Conservation (phyloP, 1,140 invertebrate species). For the Eupeodes corollae region DNA sequence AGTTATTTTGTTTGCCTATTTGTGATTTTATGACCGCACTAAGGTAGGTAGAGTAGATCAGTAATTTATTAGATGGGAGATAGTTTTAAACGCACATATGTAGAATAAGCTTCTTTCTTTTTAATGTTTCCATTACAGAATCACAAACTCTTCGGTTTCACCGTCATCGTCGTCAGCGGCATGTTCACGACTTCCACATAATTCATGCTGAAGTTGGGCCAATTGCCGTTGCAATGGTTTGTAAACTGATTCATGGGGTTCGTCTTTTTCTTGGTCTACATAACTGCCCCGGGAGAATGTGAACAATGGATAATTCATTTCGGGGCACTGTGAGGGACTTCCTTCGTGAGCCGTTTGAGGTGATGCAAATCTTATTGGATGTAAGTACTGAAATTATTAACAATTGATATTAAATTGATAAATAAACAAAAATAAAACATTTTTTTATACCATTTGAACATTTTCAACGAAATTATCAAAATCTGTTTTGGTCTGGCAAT, state of each 20-base stretch:
- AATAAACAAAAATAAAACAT: slow-evolving; percentile 1
- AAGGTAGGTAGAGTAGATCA: slow-evolving; percentile 1
- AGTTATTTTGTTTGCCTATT: no score
- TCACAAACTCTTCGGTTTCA: slow-evolving; percentile 63
- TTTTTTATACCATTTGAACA: slow-evolving; percentile 47
- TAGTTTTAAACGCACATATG: slow-evolving; percentile 6
- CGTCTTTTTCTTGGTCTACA: slow-evolving; percentile 40
- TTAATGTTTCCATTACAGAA: slow-evolving; percentile 41
- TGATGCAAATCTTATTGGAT: slow-evolving; percentile 42
- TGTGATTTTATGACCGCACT: slow-evolving; percentile 14
- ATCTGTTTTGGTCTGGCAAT: slow-evolving; percentile 61
- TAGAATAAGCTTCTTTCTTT: background rate
- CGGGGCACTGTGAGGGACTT: slow-evolving; percentile 27
- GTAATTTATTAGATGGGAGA: no score
- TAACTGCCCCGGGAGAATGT: slow-evolving; percentile 60
- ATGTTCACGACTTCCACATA: slow-evolving; percentile 33
- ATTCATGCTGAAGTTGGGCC: slow-evolving; percentile 41
- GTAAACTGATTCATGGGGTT: slow-evolving; percentile 38
- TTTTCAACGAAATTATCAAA: slow-evolving; percentile 65
- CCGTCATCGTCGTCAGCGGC: slow-evolving; percentile 50
- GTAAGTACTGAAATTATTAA: slow-evolving; percentile 45
- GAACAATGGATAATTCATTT: slow-evolving; percentile 68
- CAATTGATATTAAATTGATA: slow-evolving; percentile 4
- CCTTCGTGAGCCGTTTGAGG: slow-evolving; percentile 1
- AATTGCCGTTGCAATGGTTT: slow-evolving; percentile 43